phyloP scores from a whole-genome alignment of 2,797 vertebrate genomes.

The Lophotriccus pileatus region DNA sequence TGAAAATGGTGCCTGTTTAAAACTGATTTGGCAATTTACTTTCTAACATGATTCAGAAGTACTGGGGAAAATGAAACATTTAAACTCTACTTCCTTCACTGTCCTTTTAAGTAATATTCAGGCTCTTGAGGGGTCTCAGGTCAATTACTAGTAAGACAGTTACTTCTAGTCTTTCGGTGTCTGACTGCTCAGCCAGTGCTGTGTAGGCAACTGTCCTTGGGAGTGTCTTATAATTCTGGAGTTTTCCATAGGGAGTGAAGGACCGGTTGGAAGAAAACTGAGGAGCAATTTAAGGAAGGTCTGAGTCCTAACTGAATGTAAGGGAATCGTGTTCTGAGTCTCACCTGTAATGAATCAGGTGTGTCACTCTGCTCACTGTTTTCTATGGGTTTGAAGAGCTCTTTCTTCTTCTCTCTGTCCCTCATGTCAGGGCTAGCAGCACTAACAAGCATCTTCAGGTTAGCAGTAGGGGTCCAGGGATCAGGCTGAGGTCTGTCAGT shows the following conservation, averaged over 20 bases:
- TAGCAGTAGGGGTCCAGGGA: conserved; percentile 91
- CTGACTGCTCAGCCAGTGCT: not conserved
- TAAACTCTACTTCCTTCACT: not conserved
- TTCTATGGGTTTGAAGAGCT: conserved; percentile 89
- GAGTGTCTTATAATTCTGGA: not conserved
- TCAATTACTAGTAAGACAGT: not conserved
- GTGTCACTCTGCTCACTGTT: conserved; percentile 78
- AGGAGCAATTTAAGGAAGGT: not conserved
- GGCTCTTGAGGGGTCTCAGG: not conserved
- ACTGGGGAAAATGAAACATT: not conserved
- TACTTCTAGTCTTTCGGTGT: not conserved
- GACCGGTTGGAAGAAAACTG: not conserved
- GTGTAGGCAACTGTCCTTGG: not conserved
- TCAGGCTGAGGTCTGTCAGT: conserved; percentile 76
- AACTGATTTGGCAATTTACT: not conserved
- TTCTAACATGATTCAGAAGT: not conserved
- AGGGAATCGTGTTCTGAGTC: not conserved
- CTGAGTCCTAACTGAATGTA: not conserved
- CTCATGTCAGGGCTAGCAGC: conserved; percentile 92
- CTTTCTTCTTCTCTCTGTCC: conserved; percentile 91
- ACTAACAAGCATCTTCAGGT: conserved; percentile 92
- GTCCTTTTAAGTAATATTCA: not conserved
- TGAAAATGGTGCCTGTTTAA: not conserved
- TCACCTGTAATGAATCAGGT: conserved; percentile 79
- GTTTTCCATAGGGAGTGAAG: not conserved